Base-by-base conservation (phyloP, 1,140 invertebrate species). In the Riptortus pedestris region DNA sequence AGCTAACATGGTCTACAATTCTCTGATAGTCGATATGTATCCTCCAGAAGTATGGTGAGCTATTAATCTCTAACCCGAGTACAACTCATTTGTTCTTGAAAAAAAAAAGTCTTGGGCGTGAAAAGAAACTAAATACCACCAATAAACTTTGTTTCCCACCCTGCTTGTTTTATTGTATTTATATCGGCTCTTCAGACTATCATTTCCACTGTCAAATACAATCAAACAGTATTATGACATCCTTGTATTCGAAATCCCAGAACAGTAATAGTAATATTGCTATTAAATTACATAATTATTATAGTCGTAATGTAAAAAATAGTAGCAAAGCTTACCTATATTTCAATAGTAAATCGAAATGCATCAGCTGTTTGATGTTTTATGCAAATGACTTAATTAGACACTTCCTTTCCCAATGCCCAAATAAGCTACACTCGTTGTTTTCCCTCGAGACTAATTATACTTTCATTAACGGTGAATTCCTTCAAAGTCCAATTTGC, bases 1-100 rank as follows among this genome's bases (percentile, higher is more conserved):
- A 29, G 79, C 76, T 4, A 82, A 82, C 71, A 78, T 81, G 62
- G 76, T 79, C 3, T 70, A 81, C 7, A 75, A 78, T 29, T 76
- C 80, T 66, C 71, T 82, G 18, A 74, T 78, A 11, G 78, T 81
- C 27, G 79, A 81, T 66, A 73, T 79, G 31, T 81, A 80, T 70
- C 80, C 80, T 2, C 79, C 79, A 2, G 72, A 73, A 26, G 72
- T 81, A 20, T 71, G 71, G 73, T 73, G 70, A 64, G 26, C 33
- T 22, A 60, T 24, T 5, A 7, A 2, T 7, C 1, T 43, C 18
- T 60, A 7, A 22, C 29, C 22, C 22, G 22, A 20, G 2, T 20
- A 5, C 4, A 20, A 20, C 12, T 45, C 2, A 2, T 14, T 3
- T 20, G n/a, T 51, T 9, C n/a, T 20, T 51, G 12, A 20, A 1